Base-by-base conservation (phyloP, 2,113 vertebrate species). In the Atrichornis clamosus region DNA sequence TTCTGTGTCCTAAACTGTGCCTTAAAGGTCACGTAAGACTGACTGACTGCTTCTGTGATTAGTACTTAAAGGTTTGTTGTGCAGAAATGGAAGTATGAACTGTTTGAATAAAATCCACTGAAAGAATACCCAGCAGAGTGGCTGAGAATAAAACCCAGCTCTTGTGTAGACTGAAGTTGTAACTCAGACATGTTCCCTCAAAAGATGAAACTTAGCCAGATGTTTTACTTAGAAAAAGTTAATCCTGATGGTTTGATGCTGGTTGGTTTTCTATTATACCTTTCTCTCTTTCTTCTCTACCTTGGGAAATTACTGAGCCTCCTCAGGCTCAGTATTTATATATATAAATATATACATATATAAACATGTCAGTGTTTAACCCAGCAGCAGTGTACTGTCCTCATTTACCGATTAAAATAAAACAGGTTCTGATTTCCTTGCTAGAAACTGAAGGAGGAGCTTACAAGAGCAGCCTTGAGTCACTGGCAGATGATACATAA, bases 121-220 rank as follows among this genome's bases (percentile, higher is more conserved):
- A 33, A 65, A 87, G 62, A 39, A 68, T 15, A 30, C 28, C 28
- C 24, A 41, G 22, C 11, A 30, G n/a, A 11, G 7, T 60, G 70
- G n/a, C 63, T 49, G 49, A 91, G 37, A 93, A 64, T 65, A 69
- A 96, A 78, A 73, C 15, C 14, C 49, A 56, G 44, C 65, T 90
- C 18, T 37, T 37, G 18, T 0, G 1, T 35, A 16, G 59, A 21
- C 37, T 33, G 15, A 69, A n/a, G 8, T 12, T 78, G 9, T 35
- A 68, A 33, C 33, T 67, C 10, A 2, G 21, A 76, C 13, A 33
- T 56, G 44, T 56, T 60, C 13, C n/a, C 37, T 68, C n/a, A 35
- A 22, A 3, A 68, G 32, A 12, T 13, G 24, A 47, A 47, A 12
- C 6, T 39, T 39, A 42, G 3, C 13, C 47, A 64, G 49, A 18